Conservation (phyloP, 1,140 invertebrate species). For the Drosophila elegans region DNA sequence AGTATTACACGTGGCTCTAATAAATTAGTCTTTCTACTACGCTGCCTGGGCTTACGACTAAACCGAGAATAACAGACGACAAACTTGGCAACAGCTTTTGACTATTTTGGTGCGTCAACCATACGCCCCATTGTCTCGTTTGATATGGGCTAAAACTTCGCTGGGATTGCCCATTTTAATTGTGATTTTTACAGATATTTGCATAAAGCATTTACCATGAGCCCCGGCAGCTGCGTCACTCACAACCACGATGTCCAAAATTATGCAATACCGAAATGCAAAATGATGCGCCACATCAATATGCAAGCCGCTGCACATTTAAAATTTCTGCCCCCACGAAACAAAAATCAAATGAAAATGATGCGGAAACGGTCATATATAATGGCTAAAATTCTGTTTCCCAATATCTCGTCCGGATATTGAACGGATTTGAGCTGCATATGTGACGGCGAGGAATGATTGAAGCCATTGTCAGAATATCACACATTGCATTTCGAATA, state of each 20-base stretch:
- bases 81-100: constrained; percentile 34
- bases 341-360: constrained; percentile 59
- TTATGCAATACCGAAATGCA: constrained; percentile 46
- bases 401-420: constrained; percentile 41
- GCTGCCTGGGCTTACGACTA: constrained; percentile 5
- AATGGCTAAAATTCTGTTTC: constrained; percentile 30
- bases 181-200: constrained; percentile 62
- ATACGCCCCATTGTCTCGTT: constrained; percentile 40
- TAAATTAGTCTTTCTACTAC: constrained; percentile 60
- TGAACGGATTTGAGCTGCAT: constrained; percentile 46
- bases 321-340: constrained; percentile 11
- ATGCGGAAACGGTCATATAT: constrained; percentile 48
- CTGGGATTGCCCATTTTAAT: constrained; percentile 37
- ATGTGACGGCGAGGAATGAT: constrained; percentile 53
- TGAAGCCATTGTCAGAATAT: constrained; percentile 48
- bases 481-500: constrained; percentile 2
- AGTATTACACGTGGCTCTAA: constrained; percentile 78
- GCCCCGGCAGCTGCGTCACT: constrained; percentile 48
- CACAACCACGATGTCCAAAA: constrained; percentile 49
- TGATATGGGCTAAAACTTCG: background rate
- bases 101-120: constrained; percentile 35
- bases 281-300: constrained; percentile 46
- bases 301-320: constrained; percentile 34
- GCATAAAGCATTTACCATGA: constrained; percentile 59
- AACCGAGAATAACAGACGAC: constrained; percentile 22